Base-by-base conservation (phyloP, 2,797 vertebrate genomes). In the Scleropages formosus region DNA sequence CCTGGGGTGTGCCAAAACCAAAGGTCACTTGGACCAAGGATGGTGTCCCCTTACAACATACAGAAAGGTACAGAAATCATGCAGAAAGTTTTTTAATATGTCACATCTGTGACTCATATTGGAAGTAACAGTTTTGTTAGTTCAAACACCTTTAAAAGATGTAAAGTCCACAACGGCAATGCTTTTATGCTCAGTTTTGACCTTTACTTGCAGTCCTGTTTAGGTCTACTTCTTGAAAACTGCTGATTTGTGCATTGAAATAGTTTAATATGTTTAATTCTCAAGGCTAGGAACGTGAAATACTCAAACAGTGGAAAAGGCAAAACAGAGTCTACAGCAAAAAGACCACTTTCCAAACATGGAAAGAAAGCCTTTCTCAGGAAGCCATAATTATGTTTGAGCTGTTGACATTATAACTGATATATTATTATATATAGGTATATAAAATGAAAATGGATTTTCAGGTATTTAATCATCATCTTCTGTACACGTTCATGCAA, bases 11-110 rank as follows among this genome's bases (percentile, higher is more conserved):
- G 39, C 80, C 87, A 1, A 87, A 87, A 73, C 89, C 88, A 76
- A 89, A 84, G 12, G 85, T 94, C 4, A 87, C 82, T 16, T 98
- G 96, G 96, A 94, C 85, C 78, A 98, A 94, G 88, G 91, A 98
- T 76, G 94, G 94, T 1, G 69, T 80, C 1, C 76, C 77, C 9
- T 77, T 97, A 53, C 91, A 86, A 60, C 83, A 83, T 15, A 92
- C 85, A 20, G 83, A 84, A 16, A 95, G 92, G 96, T 97, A 89
- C 22, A 39, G 66, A 70, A 24, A 20, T 39, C 31, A 39, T 39
- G 6, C 39, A 39, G 31, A 39, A 39, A 39, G 31, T 2, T 39
- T 31, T 6, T 39, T 2, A 39, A 39, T n/a, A n/a, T n/a, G n/a
- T n/a, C n/a, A n/a, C n/a, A n/a, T n/a, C n/a, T n/a, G n/a, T n/a